Evolutionary conservation across 1,140 invertebrate species (phyloP).

Genomic region (Ladona fulva): DNA sequence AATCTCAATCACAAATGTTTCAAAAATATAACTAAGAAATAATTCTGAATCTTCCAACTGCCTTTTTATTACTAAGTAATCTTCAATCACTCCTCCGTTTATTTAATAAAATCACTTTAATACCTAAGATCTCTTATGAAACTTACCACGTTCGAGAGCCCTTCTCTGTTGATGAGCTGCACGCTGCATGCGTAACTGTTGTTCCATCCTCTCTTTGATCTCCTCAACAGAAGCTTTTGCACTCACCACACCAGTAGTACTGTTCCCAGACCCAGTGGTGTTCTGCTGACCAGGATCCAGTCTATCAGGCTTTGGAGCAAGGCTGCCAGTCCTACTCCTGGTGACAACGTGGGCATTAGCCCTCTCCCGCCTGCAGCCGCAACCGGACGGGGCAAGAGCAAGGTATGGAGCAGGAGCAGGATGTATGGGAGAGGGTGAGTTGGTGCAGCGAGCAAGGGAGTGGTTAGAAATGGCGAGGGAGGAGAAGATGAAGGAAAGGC

Average conservation of each 20-base stretch:
- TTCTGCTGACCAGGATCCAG: conserved; percentile 1
- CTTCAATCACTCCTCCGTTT: too few relatives aligned
- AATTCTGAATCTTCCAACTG: too few relatives aligned
- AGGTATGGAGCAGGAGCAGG: conserved; percentile 29
- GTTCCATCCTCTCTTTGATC: conserved; percentile 85
- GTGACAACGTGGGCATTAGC: conserved; percentile 60
- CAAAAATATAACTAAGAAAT: too few relatives aligned
- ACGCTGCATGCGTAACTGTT: conserved; percentile 74
- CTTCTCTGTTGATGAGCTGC: conserved; percentile 80
- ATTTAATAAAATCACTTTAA: not conserved
- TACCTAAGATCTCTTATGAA: not conserved
- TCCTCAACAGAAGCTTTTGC: conserved; percentile 61
- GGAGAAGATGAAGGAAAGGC: conserved; percentile 1
- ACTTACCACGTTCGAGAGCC: conserved; percentile 42
- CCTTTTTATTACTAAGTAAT: too few relatives aligned
- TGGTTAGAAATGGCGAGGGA: conserved; percentile 13
- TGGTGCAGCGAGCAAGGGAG: conserved; percentile 28
- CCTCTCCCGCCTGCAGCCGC: conserved; percentile 48
- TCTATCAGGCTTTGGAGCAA: conserved; percentile 31
- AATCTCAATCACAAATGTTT: too few relatives aligned
- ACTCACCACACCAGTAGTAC: conserved; percentile 30
- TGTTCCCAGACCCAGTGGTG: not conserved
- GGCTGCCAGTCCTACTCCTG: conserved; percentile 59
- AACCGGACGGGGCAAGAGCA: conserved; percentile 37
- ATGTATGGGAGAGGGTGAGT: not conserved